Conservation (phyloP, 2,797 vertebrate species). For the Sebastes trivittatus region DNA sequence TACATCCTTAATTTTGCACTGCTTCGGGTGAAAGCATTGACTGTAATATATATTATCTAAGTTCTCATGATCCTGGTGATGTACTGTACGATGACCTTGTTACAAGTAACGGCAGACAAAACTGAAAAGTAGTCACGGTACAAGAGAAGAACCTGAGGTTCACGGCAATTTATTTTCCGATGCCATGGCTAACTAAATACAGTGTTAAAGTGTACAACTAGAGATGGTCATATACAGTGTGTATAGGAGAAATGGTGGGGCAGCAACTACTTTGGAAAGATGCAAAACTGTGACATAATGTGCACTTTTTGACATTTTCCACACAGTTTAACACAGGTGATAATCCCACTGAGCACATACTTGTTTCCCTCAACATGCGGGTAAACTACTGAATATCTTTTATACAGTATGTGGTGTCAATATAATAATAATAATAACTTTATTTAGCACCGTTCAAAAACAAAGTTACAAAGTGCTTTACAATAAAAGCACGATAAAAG, state of each 20-base stretch:
- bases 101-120: not conserved
- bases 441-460: no score
- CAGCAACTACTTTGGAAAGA: not conserved
- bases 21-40: not conserved
- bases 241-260: not conserved
- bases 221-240: not conserved
- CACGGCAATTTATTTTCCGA: not conserved
- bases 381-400: not conserved
- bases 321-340: not conserved
- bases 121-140: no score
- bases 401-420: not conserved
- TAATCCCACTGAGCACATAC: not conserved
- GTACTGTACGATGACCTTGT: not conserved
- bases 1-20: not conserved
- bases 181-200: no score
- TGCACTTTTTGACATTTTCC: not conserved
- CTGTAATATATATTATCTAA: not conserved
- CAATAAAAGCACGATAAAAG: no score
- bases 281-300: no score
- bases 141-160: not conserved
- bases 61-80: not conserved
- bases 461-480: no score
- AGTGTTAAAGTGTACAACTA: not conserved
- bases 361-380: not conserved
- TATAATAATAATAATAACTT: no score